Evolutionary conservation across 2,797 vertebrate genomes (phyloP).

Genomic region (Scolopax bukidnonensis): DNA sequence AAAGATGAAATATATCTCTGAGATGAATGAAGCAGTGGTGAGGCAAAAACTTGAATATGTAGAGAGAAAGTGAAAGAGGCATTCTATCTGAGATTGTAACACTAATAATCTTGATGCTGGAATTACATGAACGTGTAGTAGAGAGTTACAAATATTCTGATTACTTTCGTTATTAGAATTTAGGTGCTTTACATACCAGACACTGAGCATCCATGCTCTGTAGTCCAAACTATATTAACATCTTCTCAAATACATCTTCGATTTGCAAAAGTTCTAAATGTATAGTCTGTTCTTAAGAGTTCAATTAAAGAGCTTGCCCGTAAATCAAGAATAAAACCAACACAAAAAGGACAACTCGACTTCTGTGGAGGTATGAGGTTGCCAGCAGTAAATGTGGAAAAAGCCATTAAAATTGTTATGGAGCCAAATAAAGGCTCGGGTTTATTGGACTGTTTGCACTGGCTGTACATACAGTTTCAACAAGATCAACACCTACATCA

Average conservation of each 20-base stretch:
- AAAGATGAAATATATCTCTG: constrained; percentile 8
- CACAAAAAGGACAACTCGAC: not conserved
- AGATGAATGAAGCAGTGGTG: not conserved
- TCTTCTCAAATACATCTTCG: not conserved
- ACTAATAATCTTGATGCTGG: not conserved
- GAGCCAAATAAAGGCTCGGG: not conserved
- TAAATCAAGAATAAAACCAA: constrained; percentile 44
- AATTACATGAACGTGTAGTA: not conserved
- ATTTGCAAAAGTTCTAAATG: not conserved
- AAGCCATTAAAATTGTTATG: constrained; percentile 11
- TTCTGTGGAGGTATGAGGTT: not conserved
- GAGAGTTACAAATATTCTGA: not conserved
- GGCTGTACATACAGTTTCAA: not conserved
- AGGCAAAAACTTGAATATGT: not conserved
- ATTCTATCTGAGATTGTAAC: not conserved
- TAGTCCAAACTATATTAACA: not conserved
- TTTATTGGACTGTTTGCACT: not conserved
- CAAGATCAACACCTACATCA: not conserved
- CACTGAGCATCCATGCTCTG: not conserved
- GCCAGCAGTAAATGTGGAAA: constrained; percentile 33
- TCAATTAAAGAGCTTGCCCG: not conserved
- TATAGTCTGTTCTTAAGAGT: not conserved
- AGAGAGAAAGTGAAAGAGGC: not conserved
- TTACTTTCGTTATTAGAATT: constrained; percentile 10
- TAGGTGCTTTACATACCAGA: not conserved